Conservation (phyloP, 2,113 vertebrate genomes). For the Hypocryptadius cinnamomeus region DNA sequence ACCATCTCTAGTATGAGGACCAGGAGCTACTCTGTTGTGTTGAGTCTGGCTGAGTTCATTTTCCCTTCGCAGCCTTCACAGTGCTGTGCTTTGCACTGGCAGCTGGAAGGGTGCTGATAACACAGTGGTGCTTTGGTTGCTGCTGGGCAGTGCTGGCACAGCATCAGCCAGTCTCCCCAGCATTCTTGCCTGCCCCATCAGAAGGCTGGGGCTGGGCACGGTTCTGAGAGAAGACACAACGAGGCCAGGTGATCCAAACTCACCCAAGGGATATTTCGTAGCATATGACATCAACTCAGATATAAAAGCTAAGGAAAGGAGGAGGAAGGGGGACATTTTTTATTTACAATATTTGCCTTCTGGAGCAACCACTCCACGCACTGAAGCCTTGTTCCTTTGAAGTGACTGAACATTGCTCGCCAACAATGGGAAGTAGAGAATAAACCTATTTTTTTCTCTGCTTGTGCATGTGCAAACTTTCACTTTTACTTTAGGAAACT, state of each 20-base stretch:
- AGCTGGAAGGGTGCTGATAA: background rate
- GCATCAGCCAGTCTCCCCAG: background rate
- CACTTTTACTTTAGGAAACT: background rate
- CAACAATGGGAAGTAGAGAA: background rate
- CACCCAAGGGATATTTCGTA: background rate
- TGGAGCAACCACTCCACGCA: background rate
- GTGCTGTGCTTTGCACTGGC: background rate
- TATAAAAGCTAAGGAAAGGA: background rate
- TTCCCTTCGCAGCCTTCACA: too few relatives aligned
- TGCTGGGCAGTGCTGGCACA: background rate
- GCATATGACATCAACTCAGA: background rate
- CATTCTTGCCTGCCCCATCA: background rate
- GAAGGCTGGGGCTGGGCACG: background rate
- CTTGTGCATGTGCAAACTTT: background rate
- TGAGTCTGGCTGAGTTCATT: background rate
- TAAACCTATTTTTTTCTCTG: background rate
- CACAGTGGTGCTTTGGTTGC: background rate
- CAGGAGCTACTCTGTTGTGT: background rate
- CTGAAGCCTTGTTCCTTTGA: background rate
- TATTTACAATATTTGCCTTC: background rate
- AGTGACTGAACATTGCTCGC: background rate
- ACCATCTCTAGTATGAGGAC: background rate
- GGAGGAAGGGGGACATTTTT: background rate
- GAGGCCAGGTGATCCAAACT: background rate
- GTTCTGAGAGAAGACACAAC: background rate